Evolutionary conservation across 2,797 vertebrate species (phyloP).

Genomic region (Myripristis murdjan): DNA sequence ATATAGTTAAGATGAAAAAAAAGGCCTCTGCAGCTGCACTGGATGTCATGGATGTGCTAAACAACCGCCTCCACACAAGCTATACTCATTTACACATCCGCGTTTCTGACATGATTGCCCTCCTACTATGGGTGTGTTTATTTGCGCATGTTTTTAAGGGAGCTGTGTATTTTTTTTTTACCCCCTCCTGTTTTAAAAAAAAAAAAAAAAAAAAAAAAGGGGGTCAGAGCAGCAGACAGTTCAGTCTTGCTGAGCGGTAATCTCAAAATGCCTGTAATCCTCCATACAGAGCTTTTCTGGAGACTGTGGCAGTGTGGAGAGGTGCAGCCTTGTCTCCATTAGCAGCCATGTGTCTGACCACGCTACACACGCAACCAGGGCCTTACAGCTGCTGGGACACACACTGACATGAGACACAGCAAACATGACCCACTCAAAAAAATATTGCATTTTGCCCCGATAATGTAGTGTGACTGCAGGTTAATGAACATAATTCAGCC

Average conservation of each 20-base stretch:
- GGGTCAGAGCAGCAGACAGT: conserved; percentile 81
- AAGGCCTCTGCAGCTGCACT: neutral
- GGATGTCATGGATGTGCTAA: neutral
- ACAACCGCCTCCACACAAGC: neutral
- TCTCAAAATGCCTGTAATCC: conserved; percentile 86
- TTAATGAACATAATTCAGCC: conserved; percentile 69
- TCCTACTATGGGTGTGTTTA: conserved; percentile 16
- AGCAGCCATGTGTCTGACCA: conserved; percentile 77
- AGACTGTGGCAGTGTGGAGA: conserved; percentile 62
- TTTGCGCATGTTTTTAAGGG: conserved; percentile 23
- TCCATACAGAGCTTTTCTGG: conserved; percentile 76
- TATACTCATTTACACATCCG: neutral
- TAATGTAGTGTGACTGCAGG: conserved; percentile 63
- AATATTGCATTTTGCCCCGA: conserved; percentile 65
- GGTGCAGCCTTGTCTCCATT: conserved; percentile 72
- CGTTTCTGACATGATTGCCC: conserved; percentile 1
- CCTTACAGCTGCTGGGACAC: conserved; percentile 78
- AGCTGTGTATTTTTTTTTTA: conserved; percentile 36
- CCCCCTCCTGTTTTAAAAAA: neutral
- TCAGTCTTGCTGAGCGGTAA: conserved; percentile 80
- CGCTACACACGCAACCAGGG: conserved; percentile 78
- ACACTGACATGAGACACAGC: conserved; percentile 68
- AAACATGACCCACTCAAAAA: conserved; percentile 72
- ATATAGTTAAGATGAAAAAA: neutral
- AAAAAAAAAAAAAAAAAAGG: conserved; percentile 65